These are phyloP conservation scores for Diaprepes abbreviatus DNA, from an alignment of 2,888 invertebrate species.

Conservation along the genomic window DNA sequence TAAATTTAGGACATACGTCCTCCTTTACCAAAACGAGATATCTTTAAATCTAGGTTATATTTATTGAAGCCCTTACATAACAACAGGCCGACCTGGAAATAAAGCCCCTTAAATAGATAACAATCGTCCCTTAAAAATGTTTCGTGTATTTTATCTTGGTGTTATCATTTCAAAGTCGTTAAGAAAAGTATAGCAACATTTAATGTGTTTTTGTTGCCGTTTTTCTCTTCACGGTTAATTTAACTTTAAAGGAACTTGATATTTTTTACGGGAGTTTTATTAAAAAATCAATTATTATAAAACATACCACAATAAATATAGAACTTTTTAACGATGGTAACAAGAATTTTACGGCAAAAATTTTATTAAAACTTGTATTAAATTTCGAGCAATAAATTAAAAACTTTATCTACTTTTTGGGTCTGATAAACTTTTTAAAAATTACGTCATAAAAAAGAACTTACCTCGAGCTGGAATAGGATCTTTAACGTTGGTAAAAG, in stretches of 20 bases:
- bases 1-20: background rate
- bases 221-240: background rate
- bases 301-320: constrained; percentile 25
- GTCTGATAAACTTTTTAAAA: constrained; percentile 39
- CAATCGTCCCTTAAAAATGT: constrained; percentile 9
- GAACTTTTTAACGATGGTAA: constrained; percentile 11
- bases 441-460: constrained; percentile 55
- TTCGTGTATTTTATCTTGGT: constrained; percentile 7
- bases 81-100: background rate
- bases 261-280: constrained; percentile 1
- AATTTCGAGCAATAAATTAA: constrained; percentile 34
- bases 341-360: constrained; percentile 35
- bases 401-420: constrained; percentile 25
- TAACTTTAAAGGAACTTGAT: constrained; percentile 1
- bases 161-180: constrained; percentile 5
- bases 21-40: background rate
- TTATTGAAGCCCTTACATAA: constrained; percentile 14
- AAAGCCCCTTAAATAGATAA: background rate
- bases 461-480: constrained; percentile 85
- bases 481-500: constrained; percentile 78
- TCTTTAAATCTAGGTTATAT: background rate
- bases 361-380: constrained; percentile 40
- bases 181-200: constrained; percentile 3
- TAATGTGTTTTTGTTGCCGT: background rate
- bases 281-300: constrained; percentile 31